phyloP scores from a whole-genome alignment of 2,888 invertebrate genomes.

The Argynnis bischoffii region DNA sequence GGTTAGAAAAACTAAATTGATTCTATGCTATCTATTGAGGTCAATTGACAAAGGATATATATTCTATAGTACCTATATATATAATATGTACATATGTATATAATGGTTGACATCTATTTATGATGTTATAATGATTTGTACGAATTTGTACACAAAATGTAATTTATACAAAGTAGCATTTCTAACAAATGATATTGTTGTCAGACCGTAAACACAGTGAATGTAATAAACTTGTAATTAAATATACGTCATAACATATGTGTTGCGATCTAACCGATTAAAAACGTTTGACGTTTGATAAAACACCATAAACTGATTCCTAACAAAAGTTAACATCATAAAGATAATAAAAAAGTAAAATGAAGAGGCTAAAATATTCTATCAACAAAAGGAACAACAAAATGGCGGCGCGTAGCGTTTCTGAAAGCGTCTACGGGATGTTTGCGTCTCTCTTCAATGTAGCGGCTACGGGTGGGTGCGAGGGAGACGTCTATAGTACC shows the following conservation, averaged over 20 bases:
- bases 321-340: conserved; percentile 36
- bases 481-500: conserved; percentile 60
- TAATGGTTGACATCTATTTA: not conserved
- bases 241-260: not conserved
- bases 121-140: too few relatives aligned
- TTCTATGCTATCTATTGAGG: not conserved
- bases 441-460: conserved; percentile 56
- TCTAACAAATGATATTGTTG: not conserved
- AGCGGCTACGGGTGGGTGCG: conserved; percentile 56
- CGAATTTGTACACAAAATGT: too few relatives aligned
- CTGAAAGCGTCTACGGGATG: conserved; percentile 78
- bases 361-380: conserved; percentile 54
- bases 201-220: not conserved
- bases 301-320: conserved; percentile 9
- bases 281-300: not conserved
- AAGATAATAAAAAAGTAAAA: conserved; percentile 40
- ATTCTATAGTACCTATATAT: not conserved
- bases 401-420: conserved; percentile 79
- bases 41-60: not conserved
- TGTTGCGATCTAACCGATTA: not conserved
- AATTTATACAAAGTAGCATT: too few relatives aligned
- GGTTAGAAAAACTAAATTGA: not conserved
- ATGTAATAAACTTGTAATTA: not conserved
- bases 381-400: conserved; percentile 70
- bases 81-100: not conserved